Evolutionary conservation across 2,888 invertebrate species (phyloP), one percentile per base, ranked within the genome.

Genomic region (Azorinus chamasolen): DNA sequence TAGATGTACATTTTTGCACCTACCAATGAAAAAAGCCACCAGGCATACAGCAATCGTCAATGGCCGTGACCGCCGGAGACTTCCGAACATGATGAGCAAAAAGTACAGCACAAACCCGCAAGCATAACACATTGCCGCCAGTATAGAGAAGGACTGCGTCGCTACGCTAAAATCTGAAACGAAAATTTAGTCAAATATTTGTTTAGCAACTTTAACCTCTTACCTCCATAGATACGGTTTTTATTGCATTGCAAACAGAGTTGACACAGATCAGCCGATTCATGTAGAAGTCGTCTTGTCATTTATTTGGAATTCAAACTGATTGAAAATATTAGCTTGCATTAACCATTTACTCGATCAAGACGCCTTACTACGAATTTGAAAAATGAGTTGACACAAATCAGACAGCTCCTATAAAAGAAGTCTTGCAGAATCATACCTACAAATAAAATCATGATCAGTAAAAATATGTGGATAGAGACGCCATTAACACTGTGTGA

Each of bases 121-220:
- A 12, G 77, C 79, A 46, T 85, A 86, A 27, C 85, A 82, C 74
- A 86, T 76, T 14, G 83, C 78, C 1, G 85, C 84, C 57, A 86
- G 65, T 32, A 86, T 85, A 20, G 84, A 85, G 55, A 86, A 86
- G 3, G 84, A 81, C 63, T 86, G 86, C 5, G 83, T 79, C 8
- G 84, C 84, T 71, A 86, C 78, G 32, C 79, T 84, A 65, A 86
- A 86, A 58, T 85, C 86, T 86, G 83, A 48, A 85, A 65, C 22
- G 18, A 51, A 39, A 65, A 64, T 32, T 51, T n/a, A 48, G 37
- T 55, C 10, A 10, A 14, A 18, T 50, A 20, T 50, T 10, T 18
- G 12, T 20, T 18, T 14, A 24, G n/a, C 54, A 18, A 32, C 12
- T 25, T 54, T 25, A n/a, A 54, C 25, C 1, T 3, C 8, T 14